These are phyloP conservation scores for Chamaedrilus cognettii DNA, from an alignment of 2,888 invertebrate species.

Conservation along the genomic window DNA sequence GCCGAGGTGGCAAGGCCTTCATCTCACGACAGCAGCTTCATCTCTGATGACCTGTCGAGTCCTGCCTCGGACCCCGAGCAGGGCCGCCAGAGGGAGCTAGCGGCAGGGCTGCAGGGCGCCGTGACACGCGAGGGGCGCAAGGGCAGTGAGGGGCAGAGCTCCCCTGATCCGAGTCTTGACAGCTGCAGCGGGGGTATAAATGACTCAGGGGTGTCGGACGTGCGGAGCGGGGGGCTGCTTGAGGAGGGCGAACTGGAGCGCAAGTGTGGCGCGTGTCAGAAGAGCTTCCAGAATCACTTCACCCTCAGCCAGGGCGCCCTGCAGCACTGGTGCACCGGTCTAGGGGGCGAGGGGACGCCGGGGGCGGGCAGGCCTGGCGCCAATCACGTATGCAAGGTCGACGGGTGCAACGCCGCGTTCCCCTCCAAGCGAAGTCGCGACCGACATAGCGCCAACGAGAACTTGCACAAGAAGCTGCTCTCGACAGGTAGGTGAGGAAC, in stretches of 20 bases:
- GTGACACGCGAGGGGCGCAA: too few species aligned
- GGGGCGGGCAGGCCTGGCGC: slow-evolving; percentile 70
- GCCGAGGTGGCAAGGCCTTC: too few species aligned
- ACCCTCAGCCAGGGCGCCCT: slow-evolving; percentile 64
- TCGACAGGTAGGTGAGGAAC: slow-evolving; percentile 2
- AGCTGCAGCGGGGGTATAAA: slow-evolving; percentile 11
- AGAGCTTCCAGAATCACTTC: slow-evolving; percentile 90
- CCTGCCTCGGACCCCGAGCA: not conserved
- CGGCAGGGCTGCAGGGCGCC: not conserved
- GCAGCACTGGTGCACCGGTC: not conserved
- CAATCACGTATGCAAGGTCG: slow-evolving; percentile 92
- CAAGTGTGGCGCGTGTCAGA: slow-evolving; percentile 88
- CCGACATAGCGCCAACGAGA: slow-evolving; percentile 87
- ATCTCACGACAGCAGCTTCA: too few species aligned
- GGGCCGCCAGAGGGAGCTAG: not conserved
- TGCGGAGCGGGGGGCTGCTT: slow-evolving; percentile 64
- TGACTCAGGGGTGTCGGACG: slow-evolving; percentile 15
- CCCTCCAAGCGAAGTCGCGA: slow-evolving; percentile 91
- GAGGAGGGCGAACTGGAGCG: slow-evolving; percentile 64
- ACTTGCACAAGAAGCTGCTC: slow-evolving; percentile 67
- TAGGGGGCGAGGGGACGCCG: not conserved
- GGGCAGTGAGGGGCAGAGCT: not conserved
- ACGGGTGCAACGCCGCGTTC: slow-evolving; percentile 92
- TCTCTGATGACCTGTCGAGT: not conserved
- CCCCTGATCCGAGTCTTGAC: not conserved